Base-by-base conservation (phyloP, 37 sponge, comb jelly and placozoan genomes). In the Bolinopsis microptera region DNA sequence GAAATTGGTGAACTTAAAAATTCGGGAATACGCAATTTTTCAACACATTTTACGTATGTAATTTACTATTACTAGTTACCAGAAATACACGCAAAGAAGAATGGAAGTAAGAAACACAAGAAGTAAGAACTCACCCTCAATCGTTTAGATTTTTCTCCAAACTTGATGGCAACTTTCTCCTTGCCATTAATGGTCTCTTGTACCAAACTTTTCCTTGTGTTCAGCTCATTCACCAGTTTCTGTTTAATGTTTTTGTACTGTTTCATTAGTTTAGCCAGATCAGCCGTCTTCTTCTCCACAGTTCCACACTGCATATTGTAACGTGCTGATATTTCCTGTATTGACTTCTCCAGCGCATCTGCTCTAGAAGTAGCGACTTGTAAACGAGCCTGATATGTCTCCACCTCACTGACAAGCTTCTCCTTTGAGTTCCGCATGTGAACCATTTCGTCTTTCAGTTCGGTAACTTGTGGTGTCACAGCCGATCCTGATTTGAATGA, bases 181-280 rank as follows among this genome's bases (percentile, higher is more conserved):
- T 41, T 39, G 2, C 90, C 90, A 39, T n/a, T 41, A 8, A 86
- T 86, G 0, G 90, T 86, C 3, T 86, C 90, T 40, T 86, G 90
- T 0, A 86, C 36, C 36, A 86, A 30, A 22, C 38, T 36, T 41
- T 86, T 86, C 36, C 90, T 28, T 13, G 32, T 86, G 48, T 86
- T 86, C 16, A 86, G 26, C 61, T 86, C 90, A 86, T 39, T 86
- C 48, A 86, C 61, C 22, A 86, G 90, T 3, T 41, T 39, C 31
- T 86, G 90, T 27, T 86, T 86, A 27, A 86, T 33, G 61, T 13
- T 5, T 25, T 86, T 86, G 90, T 86, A 86, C 25, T 86, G 90
- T 25, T 41, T 41, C 9, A 22, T 39, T 18, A 86, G 26, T 25
- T 86, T 86, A 13, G 90, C 36, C n/a, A 86, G 3, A n/a, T 86